Percentiles rank a stretch among this genome's conserved stretches.
These are phyloP conservation scores for Kryphioiulus occultus DNA, from an alignment of 2,888 invertebrate species.

Conservation along the genomic window DNA sequence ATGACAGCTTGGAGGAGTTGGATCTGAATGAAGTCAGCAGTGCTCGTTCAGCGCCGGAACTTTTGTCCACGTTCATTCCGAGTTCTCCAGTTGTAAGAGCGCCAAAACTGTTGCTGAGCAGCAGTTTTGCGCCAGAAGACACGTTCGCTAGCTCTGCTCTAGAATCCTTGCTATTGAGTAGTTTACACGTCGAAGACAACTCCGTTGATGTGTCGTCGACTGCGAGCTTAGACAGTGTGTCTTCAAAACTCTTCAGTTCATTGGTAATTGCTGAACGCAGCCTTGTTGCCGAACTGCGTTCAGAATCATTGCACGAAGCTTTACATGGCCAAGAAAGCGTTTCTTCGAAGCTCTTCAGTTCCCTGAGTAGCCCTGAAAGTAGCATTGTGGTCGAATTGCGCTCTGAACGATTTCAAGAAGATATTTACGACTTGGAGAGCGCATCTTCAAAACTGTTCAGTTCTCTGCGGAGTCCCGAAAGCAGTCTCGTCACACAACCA, in stretches of 20 bases:
- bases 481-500: neutral
- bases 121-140: conserved; percentile 16
- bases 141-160: conserved; percentile 39
- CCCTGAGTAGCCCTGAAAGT: neutral
- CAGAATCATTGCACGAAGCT: neutral
- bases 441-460: neutral
- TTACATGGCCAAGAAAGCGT: neutral
- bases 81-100: neutral
- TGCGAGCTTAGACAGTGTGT: neutral
- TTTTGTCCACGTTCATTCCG: neutral
- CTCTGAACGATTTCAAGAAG: neutral
- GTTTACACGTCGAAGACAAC: conserved; percentile 10
- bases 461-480: neutral
- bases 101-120: conserved; percentile 39
- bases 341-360: neutral
- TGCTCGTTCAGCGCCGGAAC: neutral
- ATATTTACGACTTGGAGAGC: neutral
- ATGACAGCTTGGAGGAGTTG: neutral
- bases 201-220: conserved; percentile 19
- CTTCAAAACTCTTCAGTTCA: conserved; percentile 14
- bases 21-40: neutral
- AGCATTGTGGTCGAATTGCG: neutral
- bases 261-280: neutral
- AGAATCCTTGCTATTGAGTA: neutral
- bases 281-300: neutral